Conservation (phyloP, 2,888 invertebrate species). For the Cephalotes varians region DNA sequence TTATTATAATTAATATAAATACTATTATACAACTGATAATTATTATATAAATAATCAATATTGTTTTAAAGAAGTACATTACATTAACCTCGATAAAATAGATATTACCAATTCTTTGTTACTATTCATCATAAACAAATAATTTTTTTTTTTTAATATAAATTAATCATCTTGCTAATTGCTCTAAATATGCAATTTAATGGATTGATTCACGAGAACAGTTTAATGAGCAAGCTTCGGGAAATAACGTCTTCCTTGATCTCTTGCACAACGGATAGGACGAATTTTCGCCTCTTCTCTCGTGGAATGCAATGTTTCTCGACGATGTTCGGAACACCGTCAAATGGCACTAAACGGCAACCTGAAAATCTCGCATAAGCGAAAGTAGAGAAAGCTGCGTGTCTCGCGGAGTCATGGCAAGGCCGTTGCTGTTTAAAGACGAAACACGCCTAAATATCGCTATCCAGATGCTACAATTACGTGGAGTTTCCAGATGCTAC, state of each 20-base stretch:
- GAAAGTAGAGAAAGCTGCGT: constrained; percentile 85
- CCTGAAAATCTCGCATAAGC: constrained; percentile 83
- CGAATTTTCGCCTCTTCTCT: constrained; percentile 4
- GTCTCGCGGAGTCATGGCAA: constrained; percentile 68
- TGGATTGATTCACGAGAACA: neutral
- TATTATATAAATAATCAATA: neutral
- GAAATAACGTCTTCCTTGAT: neutral
- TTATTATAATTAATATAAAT: too few relatives aligned
- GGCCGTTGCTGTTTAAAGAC: constrained; percentile 63
- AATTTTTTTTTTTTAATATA: neutral
- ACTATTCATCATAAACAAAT: neutral
- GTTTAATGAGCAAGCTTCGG: neutral
- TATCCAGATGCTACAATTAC: neutral
- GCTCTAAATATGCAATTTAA: constrained; percentile 7
- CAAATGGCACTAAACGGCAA: constrained; percentile 48
- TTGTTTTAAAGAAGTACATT: neutral
- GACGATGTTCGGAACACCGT: neutral
- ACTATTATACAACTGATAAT: too few relatives aligned
- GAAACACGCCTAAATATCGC: constrained; percentile 43
- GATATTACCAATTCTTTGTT: neutral
- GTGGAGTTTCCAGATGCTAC: constrained; percentile 41
- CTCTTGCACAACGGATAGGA: neutral
- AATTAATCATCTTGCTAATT: constrained; percentile 32
- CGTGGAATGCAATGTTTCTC: constrained; percentile 13
- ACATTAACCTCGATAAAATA: neutral